These are phyloP conservation scores for Sphyrna mokarran DNA, from an alignment of 2,113 vertebrate species.

Conservation along the genomic window DNA sequence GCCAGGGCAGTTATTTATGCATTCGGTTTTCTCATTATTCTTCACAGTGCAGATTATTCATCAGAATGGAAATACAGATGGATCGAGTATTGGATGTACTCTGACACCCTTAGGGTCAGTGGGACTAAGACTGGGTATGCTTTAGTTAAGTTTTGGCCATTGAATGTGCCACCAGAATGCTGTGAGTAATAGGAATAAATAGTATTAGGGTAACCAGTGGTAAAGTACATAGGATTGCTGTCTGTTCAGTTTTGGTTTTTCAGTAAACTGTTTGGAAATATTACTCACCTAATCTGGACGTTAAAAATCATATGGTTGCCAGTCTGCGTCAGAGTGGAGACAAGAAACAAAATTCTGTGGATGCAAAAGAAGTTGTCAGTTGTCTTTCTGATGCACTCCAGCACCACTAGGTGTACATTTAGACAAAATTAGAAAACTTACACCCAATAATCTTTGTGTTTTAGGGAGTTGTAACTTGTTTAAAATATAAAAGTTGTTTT, in stretches of 20 bases:
- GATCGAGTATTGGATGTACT: not conserved
- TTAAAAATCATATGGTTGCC: not conserved
- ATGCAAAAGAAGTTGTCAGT: not conserved
- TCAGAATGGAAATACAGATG: not conserved
- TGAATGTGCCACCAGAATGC: not conserved
- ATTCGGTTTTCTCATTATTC: not conserved
- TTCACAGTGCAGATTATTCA: not conserved
- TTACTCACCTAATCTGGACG: not conserved
- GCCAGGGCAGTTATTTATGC: not conserved
- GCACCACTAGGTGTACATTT: not conserved
- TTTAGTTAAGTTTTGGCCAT: not conserved
- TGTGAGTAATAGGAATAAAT: not conserved
- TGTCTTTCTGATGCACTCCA: not conserved
- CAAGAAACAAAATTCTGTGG: no score
- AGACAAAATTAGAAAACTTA: not conserved
- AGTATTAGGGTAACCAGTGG: not conserved
- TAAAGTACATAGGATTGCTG: not conserved
- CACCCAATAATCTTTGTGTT: not conserved
- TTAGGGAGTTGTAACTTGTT: not conserved
- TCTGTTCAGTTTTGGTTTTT: not conserved
- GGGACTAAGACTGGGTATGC: not conserved
- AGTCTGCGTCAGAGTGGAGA: not conserved
- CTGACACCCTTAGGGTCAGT: not conserved
- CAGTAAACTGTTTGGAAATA: not conserved
- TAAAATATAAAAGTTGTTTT: not conserved